Conservation (phyloP, 2,888 invertebrate genomes). For the Steinernema hermaphroditum region DNA sequence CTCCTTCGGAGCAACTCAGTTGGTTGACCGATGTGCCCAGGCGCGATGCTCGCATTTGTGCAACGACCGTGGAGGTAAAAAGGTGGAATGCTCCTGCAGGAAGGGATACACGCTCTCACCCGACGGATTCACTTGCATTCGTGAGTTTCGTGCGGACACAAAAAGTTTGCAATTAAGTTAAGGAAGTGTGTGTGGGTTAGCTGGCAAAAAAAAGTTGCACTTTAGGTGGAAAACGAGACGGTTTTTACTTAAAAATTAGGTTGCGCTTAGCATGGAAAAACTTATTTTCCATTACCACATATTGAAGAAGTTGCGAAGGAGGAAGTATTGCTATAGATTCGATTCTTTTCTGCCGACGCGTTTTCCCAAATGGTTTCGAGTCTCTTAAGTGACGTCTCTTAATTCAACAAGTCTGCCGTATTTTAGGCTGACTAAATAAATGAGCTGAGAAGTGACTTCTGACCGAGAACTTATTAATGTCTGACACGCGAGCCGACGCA, state of each 20-base stretch:
- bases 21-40: conserved; percentile 54
- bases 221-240: conserved; percentile 3
- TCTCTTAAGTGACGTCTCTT: conserved; percentile 7
- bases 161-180: conserved; percentile 10
- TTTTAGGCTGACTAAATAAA: background rate
- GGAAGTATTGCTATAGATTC: background rate
- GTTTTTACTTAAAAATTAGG: conserved; percentile 6
- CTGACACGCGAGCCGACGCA: background rate
- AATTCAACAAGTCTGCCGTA: background rate
- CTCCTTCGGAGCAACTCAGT: background rate
- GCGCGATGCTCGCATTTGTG: conserved; percentile 64
- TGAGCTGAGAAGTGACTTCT: background rate
- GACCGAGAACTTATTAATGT: background rate
- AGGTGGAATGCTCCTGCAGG: conserved; percentile 63
- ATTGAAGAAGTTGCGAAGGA: background rate
- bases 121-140: conserved; percentile 61
- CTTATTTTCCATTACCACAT: conserved; percentile 15
- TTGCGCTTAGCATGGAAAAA: background rate
- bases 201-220: conserved; percentile 18
- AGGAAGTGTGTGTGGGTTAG: background rate
- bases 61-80: conserved; percentile 55
- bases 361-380: background rate
- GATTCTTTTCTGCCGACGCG: background rate
- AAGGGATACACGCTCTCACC: conserved; percentile 61
- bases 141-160: conserved; percentile 46